Evolutionary conservation across 2,888 invertebrate species (phyloP).

Genomic region (Zygaena filipendulae): DNA sequence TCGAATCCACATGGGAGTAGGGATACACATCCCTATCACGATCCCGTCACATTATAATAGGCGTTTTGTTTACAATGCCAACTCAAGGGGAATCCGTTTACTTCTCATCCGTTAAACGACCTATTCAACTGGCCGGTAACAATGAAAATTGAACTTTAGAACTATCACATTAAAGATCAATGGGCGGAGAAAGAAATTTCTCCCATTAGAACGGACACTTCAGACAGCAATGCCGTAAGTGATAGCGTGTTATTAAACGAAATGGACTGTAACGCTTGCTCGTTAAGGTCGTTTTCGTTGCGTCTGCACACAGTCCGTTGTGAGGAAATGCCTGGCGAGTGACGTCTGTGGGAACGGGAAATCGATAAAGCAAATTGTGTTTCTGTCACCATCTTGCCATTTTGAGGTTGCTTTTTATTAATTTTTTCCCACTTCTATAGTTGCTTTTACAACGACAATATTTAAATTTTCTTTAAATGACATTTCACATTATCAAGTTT

Average conservation of each 20-base stretch:
- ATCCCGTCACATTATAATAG: slow-evolving; percentile 54
- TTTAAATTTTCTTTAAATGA: too few species aligned
- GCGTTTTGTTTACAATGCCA: slow-evolving; percentile 64
- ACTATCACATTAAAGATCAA: too few species aligned
- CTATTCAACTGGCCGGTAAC: slow-evolving; percentile 15
- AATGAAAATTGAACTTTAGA: slow-evolving; percentile 24
- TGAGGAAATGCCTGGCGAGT: too few species aligned
- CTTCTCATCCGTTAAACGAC: slow-evolving; percentile 20
- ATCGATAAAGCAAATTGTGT: slow-evolving; percentile 46
- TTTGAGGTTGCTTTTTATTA: too few species aligned
- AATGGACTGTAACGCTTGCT: slow-evolving; percentile 18
- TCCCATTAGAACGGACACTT: too few species aligned
- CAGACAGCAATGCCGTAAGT: slow-evolving; percentile 16
- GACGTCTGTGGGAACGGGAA: slow-evolving; percentile 12
- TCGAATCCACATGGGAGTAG: too few species aligned
- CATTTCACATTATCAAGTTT: too few species aligned
- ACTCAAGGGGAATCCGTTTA: slow-evolving; percentile 48
- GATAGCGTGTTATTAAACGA: slow-evolving; percentile 13
- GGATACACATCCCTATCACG: slow-evolving; percentile 32
- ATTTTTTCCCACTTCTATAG: too few species aligned
- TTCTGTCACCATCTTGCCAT: slow-evolving; percentile 34
- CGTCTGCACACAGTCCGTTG: too few species aligned
- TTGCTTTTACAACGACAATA: too few species aligned
- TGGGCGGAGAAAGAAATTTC: too few species aligned
- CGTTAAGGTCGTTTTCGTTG: slow-evolving; percentile 18